A percentile compares a stretch with the other conserved stretches of the same genome.
Conservation (phyloP, 2,888 invertebrate species). For the Plagodis dolabraria region DNA sequence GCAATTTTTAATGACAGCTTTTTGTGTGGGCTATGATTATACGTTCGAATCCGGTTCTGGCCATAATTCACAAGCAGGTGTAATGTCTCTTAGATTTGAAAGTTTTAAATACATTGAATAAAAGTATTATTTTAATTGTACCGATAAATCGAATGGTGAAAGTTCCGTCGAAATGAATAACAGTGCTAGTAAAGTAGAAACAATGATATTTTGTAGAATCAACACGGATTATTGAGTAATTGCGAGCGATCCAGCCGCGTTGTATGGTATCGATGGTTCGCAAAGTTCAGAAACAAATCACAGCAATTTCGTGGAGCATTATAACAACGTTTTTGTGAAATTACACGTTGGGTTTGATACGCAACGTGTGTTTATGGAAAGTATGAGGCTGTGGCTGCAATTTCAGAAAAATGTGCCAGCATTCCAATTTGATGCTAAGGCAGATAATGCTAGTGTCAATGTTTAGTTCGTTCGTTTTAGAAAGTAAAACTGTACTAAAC, state of each 20-base stretch:
- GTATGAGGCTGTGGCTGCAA: conserved; percentile 55
- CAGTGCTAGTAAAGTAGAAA: conserved; percentile 33
- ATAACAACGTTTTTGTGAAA: conserved; percentile 77
- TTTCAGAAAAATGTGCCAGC: conserved; percentile 48
- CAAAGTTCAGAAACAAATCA: conserved; percentile 71
- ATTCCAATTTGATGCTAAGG: conserved; percentile 27
- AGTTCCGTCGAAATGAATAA: conserved; percentile 46
- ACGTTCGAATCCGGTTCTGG: conserved; percentile 29
- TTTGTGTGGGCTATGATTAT: conserved; percentile 34
- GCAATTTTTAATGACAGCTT: conserved; percentile 50
- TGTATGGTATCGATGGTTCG: conserved; percentile 61
- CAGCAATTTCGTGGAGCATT: conserved; percentile 74
- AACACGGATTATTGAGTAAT: conserved; percentile 74
- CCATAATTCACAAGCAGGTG: conserved; percentile 27
- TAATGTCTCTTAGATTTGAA: conserved; percentile 22
- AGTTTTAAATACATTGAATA: conserved; percentile 20
- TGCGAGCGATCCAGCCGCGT: conserved; percentile 56
- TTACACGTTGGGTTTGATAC: conserved; percentile 64
- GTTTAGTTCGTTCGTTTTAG: conserved; percentile 51
- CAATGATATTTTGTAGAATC: conserved; percentile 63
- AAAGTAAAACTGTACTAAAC: conserved; percentile 44
- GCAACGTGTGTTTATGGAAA: conserved; percentile 71
- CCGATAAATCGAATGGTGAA: conserved; percentile 40
- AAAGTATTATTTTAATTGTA: conserved; percentile 17
- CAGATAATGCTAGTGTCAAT: conserved; percentile 46